Conservation (phyloP, 2,888 invertebrate genomes). For the Boloria selene region DNA sequence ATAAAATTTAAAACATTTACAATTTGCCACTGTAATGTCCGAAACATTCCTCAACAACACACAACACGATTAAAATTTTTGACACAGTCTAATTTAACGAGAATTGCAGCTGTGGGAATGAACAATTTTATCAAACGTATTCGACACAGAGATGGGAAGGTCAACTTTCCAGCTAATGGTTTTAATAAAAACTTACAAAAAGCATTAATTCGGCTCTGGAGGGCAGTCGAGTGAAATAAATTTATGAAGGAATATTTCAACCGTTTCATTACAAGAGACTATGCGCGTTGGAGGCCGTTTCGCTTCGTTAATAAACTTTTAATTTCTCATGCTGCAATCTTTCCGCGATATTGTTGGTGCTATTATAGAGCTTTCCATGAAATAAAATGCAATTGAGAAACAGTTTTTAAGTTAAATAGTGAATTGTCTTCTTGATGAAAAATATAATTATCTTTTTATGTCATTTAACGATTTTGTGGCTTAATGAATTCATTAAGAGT, state of each 20-base stretch:
- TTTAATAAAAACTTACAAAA: constrained; percentile 40
- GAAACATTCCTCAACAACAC: background rate
- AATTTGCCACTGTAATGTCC: background rate
- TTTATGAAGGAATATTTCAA: constrained; percentile 47
- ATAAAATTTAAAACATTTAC: background rate
- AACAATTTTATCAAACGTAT: constrained; percentile 27
- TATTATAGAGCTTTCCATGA: background rate
- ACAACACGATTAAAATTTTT: constrained; percentile 4
- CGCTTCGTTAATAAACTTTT: constrained; percentile 31
- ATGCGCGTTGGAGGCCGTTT: constrained; percentile 19
- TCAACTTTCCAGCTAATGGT: constrained; percentile 34
- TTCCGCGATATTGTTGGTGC: constrained; percentile 12
- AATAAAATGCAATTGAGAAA: background rate
- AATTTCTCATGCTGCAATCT: constrained; percentile 27
- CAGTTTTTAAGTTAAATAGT: background rate
- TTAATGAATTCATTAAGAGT: too few species aligned
- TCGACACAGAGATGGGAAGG: constrained; percentile 21
- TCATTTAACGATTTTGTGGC: too few species aligned
- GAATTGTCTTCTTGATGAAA: too few species aligned
- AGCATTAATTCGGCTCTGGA: constrained; percentile 32
- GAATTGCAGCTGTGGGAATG: constrained; percentile 22
- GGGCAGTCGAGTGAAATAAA: constrained; percentile 31
- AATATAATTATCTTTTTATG: too few species aligned
- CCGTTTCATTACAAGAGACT: constrained; percentile 44
- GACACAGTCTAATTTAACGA: constrained; percentile 9